phyloP scores from a whole-genome alignment of 2,113 vertebrate genomes.

The Cebus imitator region DNA sequence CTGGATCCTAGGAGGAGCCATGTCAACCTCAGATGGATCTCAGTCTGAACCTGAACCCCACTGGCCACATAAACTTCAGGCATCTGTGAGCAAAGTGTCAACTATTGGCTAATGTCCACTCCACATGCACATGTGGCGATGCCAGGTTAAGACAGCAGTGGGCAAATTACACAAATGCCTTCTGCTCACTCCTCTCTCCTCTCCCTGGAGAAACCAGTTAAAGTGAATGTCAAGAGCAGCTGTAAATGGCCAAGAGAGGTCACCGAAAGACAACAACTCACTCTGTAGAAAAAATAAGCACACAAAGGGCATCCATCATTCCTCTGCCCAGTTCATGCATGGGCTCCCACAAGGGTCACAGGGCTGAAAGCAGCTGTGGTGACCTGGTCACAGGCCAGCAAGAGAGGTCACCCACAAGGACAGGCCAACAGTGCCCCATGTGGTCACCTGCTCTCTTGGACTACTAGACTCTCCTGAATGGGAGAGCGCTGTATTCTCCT shows the following conservation, averaged over 20 bases:
- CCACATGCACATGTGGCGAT: accelerated
- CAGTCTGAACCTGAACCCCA: background rate
- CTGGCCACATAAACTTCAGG: background rate
- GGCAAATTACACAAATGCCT: background rate
- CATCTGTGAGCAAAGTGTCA: background rate
- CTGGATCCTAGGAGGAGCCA: background rate
- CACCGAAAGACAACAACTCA: background rate
- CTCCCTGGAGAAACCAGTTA: background rate
- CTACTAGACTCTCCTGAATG: background rate
- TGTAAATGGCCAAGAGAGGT: background rate
- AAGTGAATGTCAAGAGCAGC: background rate
- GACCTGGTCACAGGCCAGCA: background rate
- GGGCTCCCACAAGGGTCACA: background rate
- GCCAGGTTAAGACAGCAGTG: background rate
- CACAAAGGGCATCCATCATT: background rate
- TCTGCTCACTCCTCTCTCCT: background rate
- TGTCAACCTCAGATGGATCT: background rate
- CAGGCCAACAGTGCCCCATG: background rate
- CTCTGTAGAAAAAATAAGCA: background rate
- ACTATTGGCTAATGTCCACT: background rate
- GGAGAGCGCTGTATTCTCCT: background rate
- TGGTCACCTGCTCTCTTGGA: background rate
- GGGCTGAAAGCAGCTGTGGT: background rate
- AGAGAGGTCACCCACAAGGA: background rate
- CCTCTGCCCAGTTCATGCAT: background rate